Evolutionary conservation across 2,888 invertebrate species (phyloP).

Genomic region (Lepetodrilus schrolli): DNA sequence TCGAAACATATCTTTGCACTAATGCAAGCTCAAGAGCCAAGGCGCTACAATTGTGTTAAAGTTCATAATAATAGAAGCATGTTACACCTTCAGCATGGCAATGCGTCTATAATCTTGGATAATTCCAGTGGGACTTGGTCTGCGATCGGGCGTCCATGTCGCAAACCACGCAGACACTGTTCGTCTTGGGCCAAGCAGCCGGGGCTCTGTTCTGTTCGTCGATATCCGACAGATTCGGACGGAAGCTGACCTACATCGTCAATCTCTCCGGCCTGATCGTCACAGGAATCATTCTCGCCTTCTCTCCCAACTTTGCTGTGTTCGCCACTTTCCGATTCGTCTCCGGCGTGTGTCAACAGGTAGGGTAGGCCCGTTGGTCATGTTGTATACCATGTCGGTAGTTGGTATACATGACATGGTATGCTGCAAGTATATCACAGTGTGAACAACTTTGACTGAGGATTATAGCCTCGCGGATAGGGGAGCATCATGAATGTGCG

Average conservation of each 20-base stretch:
- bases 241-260: slow-evolving; percentile 47
- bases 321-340: slow-evolving; percentile 52
- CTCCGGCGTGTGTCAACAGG: slow-evolving; percentile 54
- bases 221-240: slow-evolving; percentile 58
- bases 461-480: too few relatives aligned
- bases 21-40: too few relatives aligned
- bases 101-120: too few relatives aligned
- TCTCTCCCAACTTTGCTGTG: slow-evolving; percentile 46
- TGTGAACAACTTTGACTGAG: too few relatives aligned
- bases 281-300: slow-evolving; percentile 42
- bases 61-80: too few relatives aligned
- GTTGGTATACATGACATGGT: background rate
- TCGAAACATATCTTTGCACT: too few relatives aligned
- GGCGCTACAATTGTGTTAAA: too few relatives aligned
- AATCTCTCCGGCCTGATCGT: slow-evolving; percentile 42
- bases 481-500: too few relatives aligned
- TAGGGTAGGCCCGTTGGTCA: background rate
- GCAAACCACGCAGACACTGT: slow-evolving; percentile 63
- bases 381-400: background rate
- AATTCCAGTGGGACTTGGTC: slow-evolving; percentile 58
- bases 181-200: slow-evolving; percentile 60
- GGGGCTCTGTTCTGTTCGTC: slow-evolving; percentile 63
- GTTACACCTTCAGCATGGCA: too few relatives aligned
- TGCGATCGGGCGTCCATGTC: slow-evolving; percentile 57
- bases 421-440: too few relatives aligned